phyloP scores from a whole-genome alignment of 1,140 invertebrate species.

The Bilobella aurantiaca region DNA sequence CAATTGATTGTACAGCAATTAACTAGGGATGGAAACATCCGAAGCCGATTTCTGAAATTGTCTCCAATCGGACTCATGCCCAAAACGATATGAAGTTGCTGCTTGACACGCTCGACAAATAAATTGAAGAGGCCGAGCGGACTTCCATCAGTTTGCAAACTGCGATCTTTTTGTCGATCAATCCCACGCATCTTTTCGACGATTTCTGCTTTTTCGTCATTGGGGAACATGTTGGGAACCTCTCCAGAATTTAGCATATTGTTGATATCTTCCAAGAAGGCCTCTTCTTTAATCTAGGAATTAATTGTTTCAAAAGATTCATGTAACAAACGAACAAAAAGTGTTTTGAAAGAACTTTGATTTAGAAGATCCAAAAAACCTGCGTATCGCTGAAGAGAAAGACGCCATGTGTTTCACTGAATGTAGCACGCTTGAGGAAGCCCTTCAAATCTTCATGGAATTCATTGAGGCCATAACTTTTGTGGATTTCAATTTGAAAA shows the following conservation, averaged over 20 bases:
- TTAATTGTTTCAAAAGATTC: not conserved
- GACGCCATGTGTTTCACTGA: slow-evolving; percentile 73
- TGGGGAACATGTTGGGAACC: slow-evolving; percentile 77
- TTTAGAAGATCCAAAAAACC: slow-evolving; percentile 42
- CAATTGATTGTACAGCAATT: slow-evolving; percentile 97
- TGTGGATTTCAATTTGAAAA: slow-evolving; percentile 77
- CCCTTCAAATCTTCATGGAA: slow-evolving; percentile 84
- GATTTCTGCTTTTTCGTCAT: slow-evolving; percentile 82
- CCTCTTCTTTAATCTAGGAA: slow-evolving; percentile 77
- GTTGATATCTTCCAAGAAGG: slow-evolving; percentile 85
- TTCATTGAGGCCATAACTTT: slow-evolving; percentile 67
- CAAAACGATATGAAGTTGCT: slow-evolving; percentile 85
- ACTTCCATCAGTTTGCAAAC: slow-evolving; percentile 65
- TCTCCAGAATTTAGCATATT: slow-evolving; percentile 89
- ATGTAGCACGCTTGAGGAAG: slow-evolving; percentile 66
- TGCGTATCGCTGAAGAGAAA: slow-evolving; percentile 85
- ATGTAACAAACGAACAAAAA: too few species aligned
- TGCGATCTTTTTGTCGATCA: slow-evolving; percentile 78
- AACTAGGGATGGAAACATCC: slow-evolving; percentile 87
- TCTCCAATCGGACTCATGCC: slow-evolving; percentile 88
- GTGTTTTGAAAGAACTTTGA: slow-evolving; percentile 7
- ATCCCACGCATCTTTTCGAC: slow-evolving; percentile 88
- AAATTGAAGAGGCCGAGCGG: slow-evolving; percentile 82
- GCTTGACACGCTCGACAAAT: slow-evolving; percentile 76
- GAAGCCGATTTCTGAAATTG: slow-evolving; percentile 68